Evolutionary conservation across 2,888 invertebrate species (phyloP).

Genomic region (Chymomyza caudatula): DNA sequence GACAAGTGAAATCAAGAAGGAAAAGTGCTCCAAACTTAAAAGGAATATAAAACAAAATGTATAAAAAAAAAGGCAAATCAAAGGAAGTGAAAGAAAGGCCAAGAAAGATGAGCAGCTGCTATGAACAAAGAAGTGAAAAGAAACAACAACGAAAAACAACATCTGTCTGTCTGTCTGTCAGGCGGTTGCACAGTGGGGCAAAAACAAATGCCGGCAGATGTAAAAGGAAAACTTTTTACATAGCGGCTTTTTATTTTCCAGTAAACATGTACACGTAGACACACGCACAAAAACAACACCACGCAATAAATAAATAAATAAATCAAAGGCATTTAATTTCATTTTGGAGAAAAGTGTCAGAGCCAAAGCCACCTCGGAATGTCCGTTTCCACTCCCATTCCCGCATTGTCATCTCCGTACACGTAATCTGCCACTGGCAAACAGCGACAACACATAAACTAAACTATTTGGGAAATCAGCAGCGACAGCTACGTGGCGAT

Average conservation of each 20-base stretch:
- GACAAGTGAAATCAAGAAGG: too few species aligned
- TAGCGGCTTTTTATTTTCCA: not conserved
- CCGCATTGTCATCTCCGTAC: slow-evolving; percentile 36
- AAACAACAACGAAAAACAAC: slow-evolving; percentile 5
- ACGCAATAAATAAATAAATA: slow-evolving; percentile 54
- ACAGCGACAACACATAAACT: slow-evolving; percentile 2
- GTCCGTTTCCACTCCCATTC: not conserved
- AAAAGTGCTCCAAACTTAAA: too few species aligned
- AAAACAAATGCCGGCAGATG: slow-evolving; percentile 18
- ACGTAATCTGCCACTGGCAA: slow-evolving; percentile 43
- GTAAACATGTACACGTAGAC: not conserved
- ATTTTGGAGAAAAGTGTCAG: slow-evolving; percentile 41
- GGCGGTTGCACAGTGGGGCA: not conserved
- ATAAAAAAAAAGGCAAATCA: not conserved
- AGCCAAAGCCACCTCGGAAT: slow-evolving; percentile 3
- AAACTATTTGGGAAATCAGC: slow-evolving; percentile 40
- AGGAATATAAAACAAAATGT: too few species aligned
- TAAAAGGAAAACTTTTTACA: slow-evolving; percentile 26
- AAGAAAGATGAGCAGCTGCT: not conserved
- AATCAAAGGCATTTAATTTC: slow-evolving; percentile 67
- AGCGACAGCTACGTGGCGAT: slow-evolving; percentile 8
- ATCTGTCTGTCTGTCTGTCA: too few species aligned
- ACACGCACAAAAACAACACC: slow-evolving; percentile 19
- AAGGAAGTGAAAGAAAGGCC: not conserved
- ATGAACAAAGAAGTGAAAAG: too few species aligned